Evolutionary conservation across 2,888 invertebrate genomes (phyloP).

Genomic region (Aleiodes leptofemur): DNA sequence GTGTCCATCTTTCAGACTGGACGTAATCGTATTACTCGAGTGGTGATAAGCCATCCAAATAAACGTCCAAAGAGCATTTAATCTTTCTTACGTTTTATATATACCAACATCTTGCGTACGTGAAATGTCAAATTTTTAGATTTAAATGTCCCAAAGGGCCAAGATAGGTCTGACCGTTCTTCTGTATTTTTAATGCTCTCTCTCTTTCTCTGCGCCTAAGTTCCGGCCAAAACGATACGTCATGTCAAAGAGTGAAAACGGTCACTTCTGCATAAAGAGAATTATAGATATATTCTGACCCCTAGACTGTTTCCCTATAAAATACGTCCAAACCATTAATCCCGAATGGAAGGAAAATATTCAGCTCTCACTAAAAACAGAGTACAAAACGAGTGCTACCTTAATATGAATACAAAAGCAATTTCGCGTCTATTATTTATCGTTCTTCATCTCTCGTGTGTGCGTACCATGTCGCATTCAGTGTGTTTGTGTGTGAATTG

Average conservation of each 20-base stretch:
- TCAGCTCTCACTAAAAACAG: slow-evolving; percentile 59
- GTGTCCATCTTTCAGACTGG: slow-evolving; percentile 46
- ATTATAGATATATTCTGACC: slow-evolving; percentile 44
- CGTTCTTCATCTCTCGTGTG: slow-evolving; percentile 55
- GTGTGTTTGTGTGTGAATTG: slow-evolving; percentile 46
- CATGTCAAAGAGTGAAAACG: slow-evolving; percentile 65
- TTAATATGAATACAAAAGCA: slow-evolving; percentile 75
- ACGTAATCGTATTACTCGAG: slow-evolving; percentile 53
- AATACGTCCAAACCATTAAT: slow-evolving; percentile 75
- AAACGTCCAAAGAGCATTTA: slow-evolving; percentile 39
- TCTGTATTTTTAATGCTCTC: slow-evolving; percentile 59
- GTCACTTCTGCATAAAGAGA: slow-evolving; percentile 64
- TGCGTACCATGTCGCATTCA: slow-evolving; percentile 52
- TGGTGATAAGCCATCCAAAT: slow-evolving; percentile 50
- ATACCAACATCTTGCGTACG: slow-evolving; percentile 50
- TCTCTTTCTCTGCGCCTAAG: slow-evolving; percentile 64
- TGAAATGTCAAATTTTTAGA: slow-evolving; percentile 61
- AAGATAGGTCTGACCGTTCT: slow-evolving; percentile 36
- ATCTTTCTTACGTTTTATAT: slow-evolving; percentile 33
- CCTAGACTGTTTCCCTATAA: slow-evolving; percentile 67
- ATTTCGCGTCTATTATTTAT: slow-evolving; percentile 73
- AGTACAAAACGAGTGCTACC: slow-evolving; percentile 60
- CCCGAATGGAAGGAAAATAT: slow-evolving; percentile 73
- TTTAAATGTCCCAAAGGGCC: slow-evolving; percentile 68
- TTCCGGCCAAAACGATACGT: slow-evolving; percentile 67